Conservation (phyloP, 2,113 vertebrate genomes). For the Oenanthe oenanthe region DNA sequence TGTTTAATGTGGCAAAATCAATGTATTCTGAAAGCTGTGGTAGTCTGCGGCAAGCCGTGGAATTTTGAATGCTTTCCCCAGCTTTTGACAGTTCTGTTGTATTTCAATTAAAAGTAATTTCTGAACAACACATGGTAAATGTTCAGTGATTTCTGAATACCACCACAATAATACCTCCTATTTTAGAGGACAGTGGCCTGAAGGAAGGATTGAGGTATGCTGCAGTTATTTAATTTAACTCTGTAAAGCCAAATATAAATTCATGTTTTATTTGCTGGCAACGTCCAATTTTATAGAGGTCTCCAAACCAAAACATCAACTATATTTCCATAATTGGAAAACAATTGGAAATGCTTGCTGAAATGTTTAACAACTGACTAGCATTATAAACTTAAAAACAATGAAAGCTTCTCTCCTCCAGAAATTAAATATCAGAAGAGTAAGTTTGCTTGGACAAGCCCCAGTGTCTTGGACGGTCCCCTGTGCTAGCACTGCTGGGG, state of each 20-base stretch:
- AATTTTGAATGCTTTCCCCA: not conserved
- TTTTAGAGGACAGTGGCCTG: not conserved
- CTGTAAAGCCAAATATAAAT: not conserved
- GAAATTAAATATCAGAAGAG: not conserved
- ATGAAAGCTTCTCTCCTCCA: not conserved
- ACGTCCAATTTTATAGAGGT: not conserved
- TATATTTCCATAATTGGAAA: not conserved
- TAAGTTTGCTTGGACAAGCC: not conserved
- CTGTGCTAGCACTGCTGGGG: not conserved
- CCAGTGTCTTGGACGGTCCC: not conserved
- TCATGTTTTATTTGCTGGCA: not conserved
- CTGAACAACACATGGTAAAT: not conserved
- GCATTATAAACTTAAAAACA: not conserved
- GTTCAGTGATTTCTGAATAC: not conserved
- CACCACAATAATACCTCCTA: not conserved
- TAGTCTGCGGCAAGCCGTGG: not conserved
- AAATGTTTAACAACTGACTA: not conserved
- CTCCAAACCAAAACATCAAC: not conserved
- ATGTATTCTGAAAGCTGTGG: not conserved
- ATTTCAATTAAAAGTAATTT: not conserved
- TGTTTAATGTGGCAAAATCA: conserved; percentile 29
- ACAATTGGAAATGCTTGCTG: not conserved
- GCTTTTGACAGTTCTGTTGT: not conserved
- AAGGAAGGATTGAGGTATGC: not conserved
- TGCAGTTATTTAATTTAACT: not conserved